These are phyloP conservation scores for Nyctibius bracteatus DNA, from an alignment of 2,113 vertebrate species.

Conservation along the genomic window DNA sequence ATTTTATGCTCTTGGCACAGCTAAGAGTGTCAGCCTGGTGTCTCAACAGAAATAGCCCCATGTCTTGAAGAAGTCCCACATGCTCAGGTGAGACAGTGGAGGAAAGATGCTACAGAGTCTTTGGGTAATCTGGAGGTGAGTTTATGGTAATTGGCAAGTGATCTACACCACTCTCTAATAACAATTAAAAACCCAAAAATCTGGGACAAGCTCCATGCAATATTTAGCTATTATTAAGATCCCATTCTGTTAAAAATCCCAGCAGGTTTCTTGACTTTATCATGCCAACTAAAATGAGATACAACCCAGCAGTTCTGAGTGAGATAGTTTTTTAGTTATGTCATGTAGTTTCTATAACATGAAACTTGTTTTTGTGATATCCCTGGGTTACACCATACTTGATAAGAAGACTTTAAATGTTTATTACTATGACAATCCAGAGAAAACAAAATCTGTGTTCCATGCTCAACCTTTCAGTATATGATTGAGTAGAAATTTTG, in stretches of 20 bases:
- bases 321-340: not conserved
- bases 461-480: not conserved
- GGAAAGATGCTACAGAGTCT: not conserved
- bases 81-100: rapidly evolving
- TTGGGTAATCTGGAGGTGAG: not conserved
- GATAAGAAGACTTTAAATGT: not conserved
- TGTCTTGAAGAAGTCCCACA: not conserved
- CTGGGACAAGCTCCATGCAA: not conserved
- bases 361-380: not conserved
- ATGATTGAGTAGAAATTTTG: not conserved
- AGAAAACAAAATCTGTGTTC: not conserved
- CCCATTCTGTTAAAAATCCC: not conserved
- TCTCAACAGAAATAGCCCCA: not conserved
- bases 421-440: not conserved
- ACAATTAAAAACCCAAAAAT: not conserved
- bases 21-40: not conserved
- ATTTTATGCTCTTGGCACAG: not conserved
- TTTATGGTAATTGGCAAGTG: not conserved
- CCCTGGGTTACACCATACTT: not conserved
- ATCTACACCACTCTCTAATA: not conserved
- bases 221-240: not conserved
- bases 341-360: not conserved
- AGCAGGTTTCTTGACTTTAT: not conserved
- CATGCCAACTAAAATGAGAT: not conserved
- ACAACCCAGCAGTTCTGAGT: not conserved